Evolutionary conservation across 2,888 invertebrate species (phyloP), one percentile per base, ranked within the genome.

Genomic region (Hymenopus coronatus): DNA sequence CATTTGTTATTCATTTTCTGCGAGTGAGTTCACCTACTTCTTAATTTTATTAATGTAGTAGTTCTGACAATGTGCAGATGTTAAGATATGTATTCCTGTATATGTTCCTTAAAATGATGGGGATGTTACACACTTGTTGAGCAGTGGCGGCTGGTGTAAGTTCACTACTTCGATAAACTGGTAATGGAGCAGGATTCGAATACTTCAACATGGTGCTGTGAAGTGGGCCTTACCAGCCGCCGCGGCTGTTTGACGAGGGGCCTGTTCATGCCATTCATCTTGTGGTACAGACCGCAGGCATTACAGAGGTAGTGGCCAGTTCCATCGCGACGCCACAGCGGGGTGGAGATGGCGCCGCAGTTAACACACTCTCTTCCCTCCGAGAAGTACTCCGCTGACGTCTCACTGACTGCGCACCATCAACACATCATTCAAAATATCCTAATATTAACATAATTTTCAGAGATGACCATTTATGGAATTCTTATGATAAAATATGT

Each of bases 291-390:
- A 92, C 99, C 99, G 94, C 99, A 99, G 91, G 99, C 99, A 95
- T 99, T 99, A 96, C 99, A 99, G 92, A 99, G 96, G 95, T 99
- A 99, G 95, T 99, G 99, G 91, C 99, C 99, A 92, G 98, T 98
- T 93, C 98, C 98, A 95, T 99, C 99, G 93, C 99, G 96, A 91
- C 99, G 96, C 99, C 99, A 99, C 92, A 99, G 95, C 91, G 99
- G 99, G 91, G 99, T 99, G 89, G 95, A 95, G 90, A 95, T 95
- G n/a, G 96, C 95, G 85, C 96, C 95, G 92, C 96, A 96, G 93
- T 96, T 96, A 89, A 96, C 96, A 92, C 96, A 96, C 92, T 96
- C 96, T 27, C 96, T 94, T 0, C 96, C 96, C 91, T 96, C 96
- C 88, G 91, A 87, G 90, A 90, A 91, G 89, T 90, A 90, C 85